Conservation (phyloP, 2,797 vertebrate genomes). For the Anguilla anguilla region DNA sequence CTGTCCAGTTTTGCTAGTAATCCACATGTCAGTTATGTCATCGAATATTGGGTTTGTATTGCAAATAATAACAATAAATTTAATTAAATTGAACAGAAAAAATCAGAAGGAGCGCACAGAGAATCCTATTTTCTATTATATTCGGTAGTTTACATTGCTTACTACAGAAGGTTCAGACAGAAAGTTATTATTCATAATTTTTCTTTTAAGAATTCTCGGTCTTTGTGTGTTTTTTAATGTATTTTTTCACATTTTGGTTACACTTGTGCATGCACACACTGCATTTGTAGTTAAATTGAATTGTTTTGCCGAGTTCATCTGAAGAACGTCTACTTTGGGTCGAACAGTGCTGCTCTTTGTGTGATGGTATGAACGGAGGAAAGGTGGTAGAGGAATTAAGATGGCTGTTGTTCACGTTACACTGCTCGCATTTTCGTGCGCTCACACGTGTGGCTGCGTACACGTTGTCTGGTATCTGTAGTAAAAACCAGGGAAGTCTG, state of each 20-base stretch:
- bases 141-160: constrained; percentile 13
- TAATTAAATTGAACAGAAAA: constrained; percentile 30
- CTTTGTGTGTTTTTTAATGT: background rate
- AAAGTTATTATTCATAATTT: constrained; percentile 5
- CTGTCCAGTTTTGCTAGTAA: background rate
- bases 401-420: background rate
- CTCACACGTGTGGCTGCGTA: background rate
- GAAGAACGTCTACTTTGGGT: background rate
- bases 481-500: background rate
- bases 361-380: background rate
- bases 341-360: background rate
- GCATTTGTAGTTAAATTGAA: background rate
- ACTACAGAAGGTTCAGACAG: background rate
- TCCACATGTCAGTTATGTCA: background rate
- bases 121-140: background rate
- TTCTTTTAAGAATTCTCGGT: background rate
- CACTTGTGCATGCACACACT: background rate
- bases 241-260: background rate
- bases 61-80: constrained; percentile 25
- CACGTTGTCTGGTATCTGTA: background rate
- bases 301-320: background rate
- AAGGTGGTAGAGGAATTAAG: background rate
- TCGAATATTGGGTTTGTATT: background rate
- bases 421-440: background rate
- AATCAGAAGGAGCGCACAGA: constrained; percentile 41